These are phyloP conservation scores for Apostichopus parvimensis DNA, from an alignment of 35 echinoderm and acorn worm genomes.

Conservation along the genomic window DNA sequence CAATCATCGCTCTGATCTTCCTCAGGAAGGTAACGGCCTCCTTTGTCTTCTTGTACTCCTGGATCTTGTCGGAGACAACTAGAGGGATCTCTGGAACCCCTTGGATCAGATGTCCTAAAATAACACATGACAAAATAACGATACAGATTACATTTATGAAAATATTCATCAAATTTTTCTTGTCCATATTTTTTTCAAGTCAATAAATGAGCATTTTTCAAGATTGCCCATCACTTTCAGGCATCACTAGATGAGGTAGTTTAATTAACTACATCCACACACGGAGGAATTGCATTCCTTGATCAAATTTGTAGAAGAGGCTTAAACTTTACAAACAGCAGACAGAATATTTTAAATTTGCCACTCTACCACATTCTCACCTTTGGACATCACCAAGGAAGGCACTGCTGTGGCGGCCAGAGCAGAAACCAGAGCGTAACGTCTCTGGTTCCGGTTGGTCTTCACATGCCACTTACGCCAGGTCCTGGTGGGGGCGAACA, in stretches of 20 bases:
- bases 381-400: slow-evolving; percentile 97
- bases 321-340: neutral
- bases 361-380: slow-evolving; percentile 22
- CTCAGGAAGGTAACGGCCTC: slow-evolving; percentile 93
- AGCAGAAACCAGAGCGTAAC: slow-evolving; percentile 91
- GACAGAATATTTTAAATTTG: neutral
- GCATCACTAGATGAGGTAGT: no score
- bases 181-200: no score
- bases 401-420: slow-evolving; percentile 94
- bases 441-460: slow-evolving; percentile 89
- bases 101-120: slow-evolving; percentile 88
- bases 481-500: slow-evolving; percentile 97
- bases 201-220: no score
- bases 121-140: neutral
- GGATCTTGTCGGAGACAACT: slow-evolving; percentile 90
- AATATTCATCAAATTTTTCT: no score
- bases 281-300: no score
- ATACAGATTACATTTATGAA: no score
- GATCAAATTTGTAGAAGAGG: no score
- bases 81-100: slow-evolving; percentile 88
- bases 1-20: slow-evolving; percentile 90
- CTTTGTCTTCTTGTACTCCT: slow-evolving; percentile 99
- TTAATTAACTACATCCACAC: no score
- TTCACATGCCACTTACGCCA: slow-evolving; percentile 94
- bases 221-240: no score